These are phyloP conservation scores for Zosterops lateralis DNA, from an alignment of 2,113 vertebrate genomes.

Conservation along the genomic window DNA sequence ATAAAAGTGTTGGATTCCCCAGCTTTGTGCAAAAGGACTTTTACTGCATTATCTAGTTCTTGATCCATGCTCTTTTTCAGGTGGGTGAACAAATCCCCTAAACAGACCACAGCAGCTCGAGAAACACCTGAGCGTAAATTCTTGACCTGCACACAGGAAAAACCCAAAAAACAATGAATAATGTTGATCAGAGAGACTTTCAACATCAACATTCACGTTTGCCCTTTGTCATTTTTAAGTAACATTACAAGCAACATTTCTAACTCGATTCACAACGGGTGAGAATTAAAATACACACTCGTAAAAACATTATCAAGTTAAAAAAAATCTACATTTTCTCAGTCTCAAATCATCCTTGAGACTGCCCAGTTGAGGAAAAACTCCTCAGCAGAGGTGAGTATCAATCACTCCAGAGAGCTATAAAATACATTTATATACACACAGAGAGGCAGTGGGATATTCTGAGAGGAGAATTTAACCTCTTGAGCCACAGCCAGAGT, in stretches of 20 bases:
- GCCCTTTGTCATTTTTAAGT: neutral
- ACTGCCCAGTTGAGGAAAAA: neutral
- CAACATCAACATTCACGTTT: neutral
- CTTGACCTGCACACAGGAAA: slow-evolving; percentile 82
- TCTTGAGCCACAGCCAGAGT: slow-evolving; percentile 87
- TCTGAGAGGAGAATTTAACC: slow-evolving; percentile 70
- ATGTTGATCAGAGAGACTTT: neutral
- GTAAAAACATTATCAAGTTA: neutral
- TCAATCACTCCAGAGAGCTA: neutral
- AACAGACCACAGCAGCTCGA: slow-evolving; percentile 86
- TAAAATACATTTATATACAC: neutral
- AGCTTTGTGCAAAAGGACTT: slow-evolving; percentile 89
- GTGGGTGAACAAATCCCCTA: slow-evolving; percentile 86
- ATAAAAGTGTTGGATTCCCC: slow-evolving; percentile 92
- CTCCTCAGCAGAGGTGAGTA: neutral
- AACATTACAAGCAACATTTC: neutral
- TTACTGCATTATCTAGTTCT: slow-evolving; percentile 88
- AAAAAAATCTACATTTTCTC: neutral
- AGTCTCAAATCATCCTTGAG: neutral
- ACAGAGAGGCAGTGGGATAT: neutral
- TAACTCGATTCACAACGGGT: neutral
- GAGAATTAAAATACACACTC: neutral
- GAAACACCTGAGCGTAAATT: slow-evolving; percentile 96
- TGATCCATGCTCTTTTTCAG: slow-evolving; percentile 93
- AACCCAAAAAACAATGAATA: slow-evolving; percentile 51